Evolutionary conservation across 2,797 vertebrate species (phyloP).

Genomic region (Gephyroberyx darwinii): DNA sequence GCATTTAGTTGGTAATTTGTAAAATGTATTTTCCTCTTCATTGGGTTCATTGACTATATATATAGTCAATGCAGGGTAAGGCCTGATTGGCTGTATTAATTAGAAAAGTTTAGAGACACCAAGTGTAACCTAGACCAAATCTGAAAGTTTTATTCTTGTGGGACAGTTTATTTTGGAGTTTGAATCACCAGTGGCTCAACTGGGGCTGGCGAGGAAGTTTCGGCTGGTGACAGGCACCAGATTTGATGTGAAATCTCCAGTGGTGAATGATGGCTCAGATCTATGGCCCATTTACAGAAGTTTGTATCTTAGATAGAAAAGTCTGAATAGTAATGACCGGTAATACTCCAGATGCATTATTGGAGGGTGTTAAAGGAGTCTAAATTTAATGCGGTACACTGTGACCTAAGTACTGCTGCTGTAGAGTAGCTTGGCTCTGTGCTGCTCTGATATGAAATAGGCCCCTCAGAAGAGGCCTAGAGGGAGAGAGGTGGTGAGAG

Average conservation of each 20-base stretch:
- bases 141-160: conserved; percentile 76
- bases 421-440: conserved; percentile 57
- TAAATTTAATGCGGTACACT: conserved; percentile 85
- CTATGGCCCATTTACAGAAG: conserved; percentile 88
- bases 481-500: conserved; percentile 62
- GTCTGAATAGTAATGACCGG: conserved; percentile 83
- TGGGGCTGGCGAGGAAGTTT: conserved; percentile 82
- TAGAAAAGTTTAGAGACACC: conserved; percentile 63
- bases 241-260: conserved; percentile 85
- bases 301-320: conserved; percentile 80
- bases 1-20: not conserved
- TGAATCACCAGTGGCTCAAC: conserved; percentile 81
- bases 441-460: conserved; percentile 68
- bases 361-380: conserved; percentile 84
- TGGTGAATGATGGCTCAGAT: conserved; percentile 83
- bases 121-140: conserved; percentile 71
- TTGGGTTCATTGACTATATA: not conserved
- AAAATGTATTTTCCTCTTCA: conserved; percentile 13
- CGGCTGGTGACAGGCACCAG: conserved; percentile 80
- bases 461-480: conserved; percentile 64
- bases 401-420: conserved; percentile 73
- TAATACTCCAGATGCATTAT: conserved; percentile 85
- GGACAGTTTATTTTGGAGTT: conserved; percentile 83
- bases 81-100: conserved; percentile 48
- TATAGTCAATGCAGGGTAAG: conserved; percentile 7